A percentile compares a stretch with the other conserved stretches of the same genome.
Conservation (phyloP, 2,888 invertebrate genomes). For the Tenthredo mesomela region DNA sequence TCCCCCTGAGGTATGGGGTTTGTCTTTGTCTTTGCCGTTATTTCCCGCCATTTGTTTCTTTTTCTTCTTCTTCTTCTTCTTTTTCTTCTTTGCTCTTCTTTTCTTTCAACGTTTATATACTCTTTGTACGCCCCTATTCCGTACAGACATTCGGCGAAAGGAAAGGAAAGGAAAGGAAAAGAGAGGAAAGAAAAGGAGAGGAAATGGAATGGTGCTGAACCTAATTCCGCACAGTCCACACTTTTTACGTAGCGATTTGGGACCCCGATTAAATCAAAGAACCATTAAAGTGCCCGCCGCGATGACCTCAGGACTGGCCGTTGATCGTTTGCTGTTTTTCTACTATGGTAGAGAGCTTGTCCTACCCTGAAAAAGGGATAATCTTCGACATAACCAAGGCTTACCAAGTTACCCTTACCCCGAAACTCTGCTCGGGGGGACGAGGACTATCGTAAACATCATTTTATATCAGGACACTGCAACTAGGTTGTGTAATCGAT, state of each 20-base stretch:
- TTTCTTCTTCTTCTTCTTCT: background rate
- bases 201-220: slow-evolving; percentile 39
- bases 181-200: background rate
- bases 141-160: background rate
- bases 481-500: background rate
- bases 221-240: slow-evolving; percentile 51
- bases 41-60: background rate
- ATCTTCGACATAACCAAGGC: slow-evolving; percentile 48
- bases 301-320: slow-evolving; percentile 34
- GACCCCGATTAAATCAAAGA: slow-evolving; percentile 51
- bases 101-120: background rate
- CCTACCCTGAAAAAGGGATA: slow-evolving; percentile 40
- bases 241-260: slow-evolving; percentile 49
- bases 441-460: slow-evolving; percentile 31
- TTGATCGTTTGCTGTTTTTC: slow-evolving; percentile 50
- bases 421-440: background rate
- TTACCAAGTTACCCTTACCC: slow-evolving; percentile 34
- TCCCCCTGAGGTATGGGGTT: background rate
- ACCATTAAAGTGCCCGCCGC: slow-evolving; percentile 45
- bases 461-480: slow-evolving; percentile 4
- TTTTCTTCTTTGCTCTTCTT: background rate
- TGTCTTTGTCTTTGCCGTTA: slow-evolving; percentile 18
- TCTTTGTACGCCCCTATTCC: slow-evolving; percentile 18
- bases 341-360: slow-evolving; percentile 1
- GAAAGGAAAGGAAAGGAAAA: background rate